Evolutionary conservation across 2,888 invertebrate genomes (phyloP).

Genomic region (Andrena dorsata): DNA sequence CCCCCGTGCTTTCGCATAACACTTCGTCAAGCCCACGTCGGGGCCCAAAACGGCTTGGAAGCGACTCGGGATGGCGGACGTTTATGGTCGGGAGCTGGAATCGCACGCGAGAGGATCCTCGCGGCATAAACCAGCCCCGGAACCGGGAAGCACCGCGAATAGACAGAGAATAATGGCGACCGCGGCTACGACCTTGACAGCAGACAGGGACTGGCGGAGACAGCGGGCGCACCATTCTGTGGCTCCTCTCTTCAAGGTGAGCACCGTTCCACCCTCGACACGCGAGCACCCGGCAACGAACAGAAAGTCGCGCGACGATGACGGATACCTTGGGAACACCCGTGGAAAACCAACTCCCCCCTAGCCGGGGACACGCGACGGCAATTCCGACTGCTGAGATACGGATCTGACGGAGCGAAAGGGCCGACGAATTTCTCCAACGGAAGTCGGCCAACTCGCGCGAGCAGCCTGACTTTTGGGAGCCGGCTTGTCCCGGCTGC

Average conservation of each 20-base stretch:
- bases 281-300: constrained; percentile 53
- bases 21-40: neutral
- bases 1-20: neutral
- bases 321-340: constrained; percentile 46
- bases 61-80: constrained; percentile 12
- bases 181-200: constrained; percentile 61
- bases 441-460: no score
- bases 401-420: constrained; percentile 1
- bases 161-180: constrained; percentile 75
- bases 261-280: constrained; percentile 38
- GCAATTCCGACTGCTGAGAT: constrained; percentile 30
- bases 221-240: constrained; percentile 28
- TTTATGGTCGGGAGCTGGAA: constrained; percentile 42
- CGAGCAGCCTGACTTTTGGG: neutral
- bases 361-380: constrained; percentile 33
- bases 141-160: constrained; percentile 70
- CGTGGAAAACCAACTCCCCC: constrained; percentile 1
- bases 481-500: no score
- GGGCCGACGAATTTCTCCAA: constrained; percentile 17
- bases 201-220: constrained; percentile 56
- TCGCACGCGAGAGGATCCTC: constrained; percentile 50
- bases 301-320: constrained; percentile 38
- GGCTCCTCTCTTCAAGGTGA: constrained; percentile 62
- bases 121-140: constrained; percentile 65
- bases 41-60: neutral